Conservation (phyloP, 2,113 vertebrate genomes). For the Lipotes vexillifer region DNA sequence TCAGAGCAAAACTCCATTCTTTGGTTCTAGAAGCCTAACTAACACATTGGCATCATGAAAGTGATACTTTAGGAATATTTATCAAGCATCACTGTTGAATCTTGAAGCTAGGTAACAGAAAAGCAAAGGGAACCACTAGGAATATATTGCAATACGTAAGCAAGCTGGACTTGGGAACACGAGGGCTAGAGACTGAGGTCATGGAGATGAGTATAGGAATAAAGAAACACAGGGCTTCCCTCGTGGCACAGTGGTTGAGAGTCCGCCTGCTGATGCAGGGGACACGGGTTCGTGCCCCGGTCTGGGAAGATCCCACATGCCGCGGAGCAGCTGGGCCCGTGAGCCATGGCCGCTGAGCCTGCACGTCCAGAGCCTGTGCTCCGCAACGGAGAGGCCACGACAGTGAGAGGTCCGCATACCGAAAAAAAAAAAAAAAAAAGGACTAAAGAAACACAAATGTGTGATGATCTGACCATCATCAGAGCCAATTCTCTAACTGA, state of each 20-base stretch:
- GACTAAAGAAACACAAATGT: neutral
- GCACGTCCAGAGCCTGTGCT: too few relatives aligned
- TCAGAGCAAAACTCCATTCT: neutral
- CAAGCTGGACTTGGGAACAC: neutral
- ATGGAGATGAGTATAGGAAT: neutral
- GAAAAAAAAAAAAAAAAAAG: too few relatives aligned
- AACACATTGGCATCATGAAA: neutral
- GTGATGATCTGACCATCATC: neutral
- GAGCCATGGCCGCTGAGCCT: too few relatives aligned
- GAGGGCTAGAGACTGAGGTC: neutral
- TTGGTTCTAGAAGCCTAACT: neutral
- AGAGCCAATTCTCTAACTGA: neutral
- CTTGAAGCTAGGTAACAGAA: neutral
- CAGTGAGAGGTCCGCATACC: too few relatives aligned
- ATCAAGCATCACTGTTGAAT: neutral
- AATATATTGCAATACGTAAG: neutral
- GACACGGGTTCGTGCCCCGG: too few relatives aligned
- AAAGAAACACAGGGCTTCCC: neutral
- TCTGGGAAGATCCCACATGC: too few relatives aligned
- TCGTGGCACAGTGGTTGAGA: too few relatives aligned
- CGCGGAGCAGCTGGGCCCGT: too few relatives aligned
- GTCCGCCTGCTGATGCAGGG: too few relatives aligned
- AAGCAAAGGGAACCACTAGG: neutral
- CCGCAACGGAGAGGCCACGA: fast-evolving
- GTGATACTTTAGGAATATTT: neutral